These are phyloP conservation scores for Cynoglossus semilaevis DNA, from an alignment of 2,113 vertebrate genomes.

Conservation along the genomic window DNA sequence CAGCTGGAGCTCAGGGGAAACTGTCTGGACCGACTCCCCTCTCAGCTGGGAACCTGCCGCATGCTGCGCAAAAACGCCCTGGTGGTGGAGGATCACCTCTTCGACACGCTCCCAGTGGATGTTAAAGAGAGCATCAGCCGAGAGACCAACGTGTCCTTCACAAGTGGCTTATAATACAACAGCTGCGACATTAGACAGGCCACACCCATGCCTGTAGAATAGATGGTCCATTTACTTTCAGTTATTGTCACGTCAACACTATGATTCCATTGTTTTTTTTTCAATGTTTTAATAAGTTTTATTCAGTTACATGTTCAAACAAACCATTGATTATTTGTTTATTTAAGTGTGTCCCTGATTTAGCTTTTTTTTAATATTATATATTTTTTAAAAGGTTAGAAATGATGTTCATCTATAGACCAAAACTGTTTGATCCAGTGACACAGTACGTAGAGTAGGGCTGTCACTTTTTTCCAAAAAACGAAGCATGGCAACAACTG, in stretches of 20 bases:
- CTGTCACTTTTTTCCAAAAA: too few relatives aligned
- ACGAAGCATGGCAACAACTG: too few relatives aligned
- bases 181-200: not conserved
- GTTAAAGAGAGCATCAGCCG: conserved; percentile 89
- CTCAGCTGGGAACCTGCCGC: conserved; percentile 84
- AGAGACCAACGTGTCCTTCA: conserved; percentile 81
- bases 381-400: conserved; percentile 11
- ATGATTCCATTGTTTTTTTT: conserved; percentile 30
- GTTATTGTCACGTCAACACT: conserved; percentile 15
- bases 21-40: conserved; percentile 88
- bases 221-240: conserved; percentile 13
- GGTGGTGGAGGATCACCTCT: conserved; percentile 93
- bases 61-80: conserved; percentile 87
- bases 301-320: conserved; percentile 20
- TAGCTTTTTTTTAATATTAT: conserved; percentile 30
- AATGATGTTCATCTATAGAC: conserved; percentile 36
- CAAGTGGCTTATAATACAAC: conserved; percentile 83
- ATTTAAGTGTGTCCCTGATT: conserved; percentile 16
- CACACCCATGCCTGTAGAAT: conserved; percentile 5
- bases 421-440: conserved; percentile 37
- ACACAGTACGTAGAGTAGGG: conserved; percentile 25
- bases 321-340: conserved; percentile 12
- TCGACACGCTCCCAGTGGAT: conserved; percentile 89
- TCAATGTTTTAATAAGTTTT: conserved; percentile 38
- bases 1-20: conserved; percentile 94